phyloP scores from a whole-genome alignment of 2,113 vertebrate genomes.

The Choloepus hoffmanni region DNA sequence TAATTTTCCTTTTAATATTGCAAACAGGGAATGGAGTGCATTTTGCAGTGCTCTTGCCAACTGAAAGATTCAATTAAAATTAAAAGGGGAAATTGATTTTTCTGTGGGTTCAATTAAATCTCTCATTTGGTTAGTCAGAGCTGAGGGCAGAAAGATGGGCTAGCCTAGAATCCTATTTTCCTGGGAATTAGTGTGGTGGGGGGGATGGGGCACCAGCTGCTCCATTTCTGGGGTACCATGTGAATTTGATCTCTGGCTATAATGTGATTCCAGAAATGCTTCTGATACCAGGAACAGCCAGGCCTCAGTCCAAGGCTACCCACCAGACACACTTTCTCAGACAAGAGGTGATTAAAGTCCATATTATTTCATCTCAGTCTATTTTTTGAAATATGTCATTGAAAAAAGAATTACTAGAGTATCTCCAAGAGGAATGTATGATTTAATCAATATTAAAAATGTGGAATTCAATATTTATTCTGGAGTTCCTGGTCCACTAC shows the following conservation, averaged over 20 bases:
- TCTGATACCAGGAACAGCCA: not conserved
- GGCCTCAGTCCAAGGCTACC: not conserved
- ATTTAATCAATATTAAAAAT: not conserved
- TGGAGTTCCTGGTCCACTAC: not conserved
- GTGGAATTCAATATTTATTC: not conserved
- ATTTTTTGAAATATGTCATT: not conserved
- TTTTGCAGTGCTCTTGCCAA: slow-evolving; percentile 30
- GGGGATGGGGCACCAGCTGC: no score
- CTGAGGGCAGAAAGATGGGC: not conserved
- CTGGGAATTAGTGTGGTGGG: not conserved
- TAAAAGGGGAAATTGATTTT: slow-evolving; percentile 67
- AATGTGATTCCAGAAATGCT: not conserved
- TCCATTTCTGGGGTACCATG: not conserved
- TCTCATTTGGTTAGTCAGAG: slow-evolving; percentile 46
- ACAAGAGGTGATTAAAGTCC: not conserved
- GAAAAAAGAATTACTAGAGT: not conserved
- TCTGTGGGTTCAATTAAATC: slow-evolving; percentile 66
- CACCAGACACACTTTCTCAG: not conserved
- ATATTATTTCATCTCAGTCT: not conserved
- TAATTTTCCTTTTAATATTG: slow-evolving; percentile 73
- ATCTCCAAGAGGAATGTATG: not conserved
- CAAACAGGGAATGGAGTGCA: slow-evolving; percentile 64
- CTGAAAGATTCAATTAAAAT: slow-evolving; percentile 70
- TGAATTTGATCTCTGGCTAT: not conserved
- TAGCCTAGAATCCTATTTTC: slow-evolving; percentile 22